Evolutionary conservation across 2,113 vertebrate genomes (phyloP).

Genomic region (Gymnarchus niloticus): DNA sequence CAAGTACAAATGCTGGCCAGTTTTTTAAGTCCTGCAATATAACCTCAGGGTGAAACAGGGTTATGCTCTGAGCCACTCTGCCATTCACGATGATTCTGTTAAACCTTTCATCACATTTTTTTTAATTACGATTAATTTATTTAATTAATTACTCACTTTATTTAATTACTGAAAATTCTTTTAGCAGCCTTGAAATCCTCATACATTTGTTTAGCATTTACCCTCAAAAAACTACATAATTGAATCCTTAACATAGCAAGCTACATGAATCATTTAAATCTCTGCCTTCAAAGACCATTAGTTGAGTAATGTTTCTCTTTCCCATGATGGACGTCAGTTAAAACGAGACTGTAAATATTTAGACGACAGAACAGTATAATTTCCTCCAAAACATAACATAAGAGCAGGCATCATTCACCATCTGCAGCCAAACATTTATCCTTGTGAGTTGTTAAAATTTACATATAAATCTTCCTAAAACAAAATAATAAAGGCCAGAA

Average conservation of each 20-base stretch:
- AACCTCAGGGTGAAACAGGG: neutral
- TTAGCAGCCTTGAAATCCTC: neutral
- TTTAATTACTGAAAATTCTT: neutral
- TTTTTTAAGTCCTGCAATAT: neutral
- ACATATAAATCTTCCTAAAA: constrained; percentile 55
- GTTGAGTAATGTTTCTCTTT: constrained; percentile 36
- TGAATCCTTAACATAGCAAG: neutral
- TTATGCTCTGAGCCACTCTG: neutral
- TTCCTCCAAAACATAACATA: constrained; percentile 46
- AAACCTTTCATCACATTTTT: neutral
- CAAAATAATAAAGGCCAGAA: constrained; percentile 57
- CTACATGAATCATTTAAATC: neutral
- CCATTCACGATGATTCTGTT: neutral
- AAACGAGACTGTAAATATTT: constrained; percentile 66
- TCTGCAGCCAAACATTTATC: constrained; percentile 59
- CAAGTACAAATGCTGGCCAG: neutral
- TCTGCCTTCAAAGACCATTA: neutral
- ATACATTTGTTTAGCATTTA: neutral
- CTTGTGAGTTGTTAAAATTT: constrained; percentile 54
- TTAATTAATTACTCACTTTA: neutral
- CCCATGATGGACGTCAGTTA: constrained; percentile 48
- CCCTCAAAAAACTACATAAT: neutral
- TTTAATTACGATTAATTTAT: too few species aligned
- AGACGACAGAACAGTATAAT: constrained; percentile 39
- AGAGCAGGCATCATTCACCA: constrained; percentile 38